Conservation (phyloP, 30 jellyfish, hydroid and myxozoan genomes). For the Hydractinia symbiolongicarpus region DNA sequence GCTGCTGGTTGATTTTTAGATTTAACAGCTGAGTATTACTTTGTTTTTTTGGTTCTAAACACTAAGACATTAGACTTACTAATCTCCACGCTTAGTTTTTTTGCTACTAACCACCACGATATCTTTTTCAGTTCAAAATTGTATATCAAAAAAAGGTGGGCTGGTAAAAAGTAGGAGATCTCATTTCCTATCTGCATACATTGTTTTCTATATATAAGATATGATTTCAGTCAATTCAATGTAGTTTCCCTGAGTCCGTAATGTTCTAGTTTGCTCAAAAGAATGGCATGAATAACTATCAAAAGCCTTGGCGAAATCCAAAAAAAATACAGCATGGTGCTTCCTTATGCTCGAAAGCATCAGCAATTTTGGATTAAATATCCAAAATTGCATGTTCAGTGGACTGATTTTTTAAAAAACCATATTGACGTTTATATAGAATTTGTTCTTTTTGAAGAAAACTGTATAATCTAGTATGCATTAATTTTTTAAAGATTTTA, state of each 20-base stretch:
- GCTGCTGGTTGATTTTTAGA: background rate
- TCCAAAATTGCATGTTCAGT: conserved; percentile 43
- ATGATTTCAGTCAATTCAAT: background rate
- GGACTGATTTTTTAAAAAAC: conserved; percentile 38
- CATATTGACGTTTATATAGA: conserved; percentile 35
- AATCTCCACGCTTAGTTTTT: background rate
- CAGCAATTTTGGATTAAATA: conserved; percentile 4
- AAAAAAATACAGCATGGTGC: background rate
- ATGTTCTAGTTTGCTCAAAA: background rate
- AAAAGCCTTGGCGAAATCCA: background rate
- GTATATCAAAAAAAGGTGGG: background rate
- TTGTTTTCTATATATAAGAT: background rate
- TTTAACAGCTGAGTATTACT: background rate
- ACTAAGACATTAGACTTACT: conserved; percentile 2
- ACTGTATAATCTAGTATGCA: conserved; percentile 24
- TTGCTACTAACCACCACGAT: background rate
- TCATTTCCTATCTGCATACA: conserved; percentile 3
- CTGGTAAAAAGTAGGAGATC: background rate
- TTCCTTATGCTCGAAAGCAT: conserved; percentile 27
- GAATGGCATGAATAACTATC: conserved; percentile 2
- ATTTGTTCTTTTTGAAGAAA: conserved; percentile 34
- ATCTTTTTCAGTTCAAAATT: background rate
- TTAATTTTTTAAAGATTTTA: conserved; percentile 39
- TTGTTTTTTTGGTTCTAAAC: background rate
- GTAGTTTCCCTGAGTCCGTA: background rate